Conservation (phyloP, 2,888 invertebrate genomes). For the Mythimna lalbum region DNA sequence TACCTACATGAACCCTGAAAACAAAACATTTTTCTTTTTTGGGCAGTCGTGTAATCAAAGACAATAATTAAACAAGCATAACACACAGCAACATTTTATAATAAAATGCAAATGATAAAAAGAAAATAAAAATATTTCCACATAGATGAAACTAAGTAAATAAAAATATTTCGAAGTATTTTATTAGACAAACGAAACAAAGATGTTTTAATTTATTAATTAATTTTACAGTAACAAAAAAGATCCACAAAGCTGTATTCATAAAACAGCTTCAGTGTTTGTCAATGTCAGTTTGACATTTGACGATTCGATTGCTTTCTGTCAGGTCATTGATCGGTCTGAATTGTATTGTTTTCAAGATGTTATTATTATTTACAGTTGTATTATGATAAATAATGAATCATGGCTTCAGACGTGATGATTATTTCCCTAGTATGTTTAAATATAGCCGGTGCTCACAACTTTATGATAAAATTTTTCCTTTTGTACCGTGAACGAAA, state of each 20-base stretch:
- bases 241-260: not conserved
- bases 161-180: not conserved
- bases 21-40: no score
- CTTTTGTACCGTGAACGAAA: not conserved
- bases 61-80: no score
- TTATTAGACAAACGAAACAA: not conserved
- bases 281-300: slow-evolving; percentile 11
- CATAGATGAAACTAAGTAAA: not conserved
- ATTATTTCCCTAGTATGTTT: slow-evolving; percentile 26
- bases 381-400: slow-evolving; percentile 10
- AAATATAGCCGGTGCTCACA: not conserved
- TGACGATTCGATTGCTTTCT: not conserved
- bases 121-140: no score
- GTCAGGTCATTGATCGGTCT: not conserved
- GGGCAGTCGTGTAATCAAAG: no score
- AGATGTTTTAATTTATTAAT: no score
- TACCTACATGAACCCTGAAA: no score
- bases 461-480: not conserved
- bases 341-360: not conserved
- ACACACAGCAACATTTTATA: no score
- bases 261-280: slow-evolving; percentile 14
- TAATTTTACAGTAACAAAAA: not conserved
- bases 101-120: no score
- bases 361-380: not conserved
- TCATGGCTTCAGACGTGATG: not conserved